Conservation (phyloP, 2,113 vertebrate genomes). For the Pipa parva region DNA sequence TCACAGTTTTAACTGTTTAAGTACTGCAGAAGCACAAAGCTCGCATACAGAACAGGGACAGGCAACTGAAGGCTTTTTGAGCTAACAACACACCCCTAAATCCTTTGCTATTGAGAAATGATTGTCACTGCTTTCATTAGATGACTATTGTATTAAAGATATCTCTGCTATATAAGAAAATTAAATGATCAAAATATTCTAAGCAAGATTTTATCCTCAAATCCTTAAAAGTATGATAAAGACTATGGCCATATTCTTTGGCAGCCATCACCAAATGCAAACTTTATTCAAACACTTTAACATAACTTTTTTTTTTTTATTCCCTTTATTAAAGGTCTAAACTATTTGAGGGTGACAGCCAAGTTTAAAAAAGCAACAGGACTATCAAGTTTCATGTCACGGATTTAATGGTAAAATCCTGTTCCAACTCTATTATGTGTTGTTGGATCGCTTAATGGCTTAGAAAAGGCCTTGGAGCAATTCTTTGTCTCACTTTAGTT, state of each 20-base stretch:
- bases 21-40: background rate
- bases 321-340: background rate
- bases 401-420: slow-evolving; percentile 31
- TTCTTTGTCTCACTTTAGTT: slow-evolving; percentile 39
- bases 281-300: background rate
- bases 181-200: no score
- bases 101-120: no score
- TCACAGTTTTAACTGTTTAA: background rate
- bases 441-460: slow-evolving; percentile 35
- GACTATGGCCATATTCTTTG: background rate
- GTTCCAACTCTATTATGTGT: slow-evolving; percentile 38
- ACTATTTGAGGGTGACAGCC: slow-evolving; percentile 19
- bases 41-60: background rate
- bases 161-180: no score
- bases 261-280: background rate
- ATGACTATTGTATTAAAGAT: no score
- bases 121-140: no score
- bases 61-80: background rate
- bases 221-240: no score
- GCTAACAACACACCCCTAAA: background rate
- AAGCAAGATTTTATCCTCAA: no score
- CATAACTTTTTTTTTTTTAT: background rate
- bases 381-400: slow-evolving; percentile 39
- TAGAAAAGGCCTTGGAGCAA: slow-evolving; percentile 35
- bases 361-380: slow-evolving; percentile 22